Evolutionary conservation across 2,888 invertebrate species (phyloP).

Genomic region (Pterostichus madidus): DNA sequence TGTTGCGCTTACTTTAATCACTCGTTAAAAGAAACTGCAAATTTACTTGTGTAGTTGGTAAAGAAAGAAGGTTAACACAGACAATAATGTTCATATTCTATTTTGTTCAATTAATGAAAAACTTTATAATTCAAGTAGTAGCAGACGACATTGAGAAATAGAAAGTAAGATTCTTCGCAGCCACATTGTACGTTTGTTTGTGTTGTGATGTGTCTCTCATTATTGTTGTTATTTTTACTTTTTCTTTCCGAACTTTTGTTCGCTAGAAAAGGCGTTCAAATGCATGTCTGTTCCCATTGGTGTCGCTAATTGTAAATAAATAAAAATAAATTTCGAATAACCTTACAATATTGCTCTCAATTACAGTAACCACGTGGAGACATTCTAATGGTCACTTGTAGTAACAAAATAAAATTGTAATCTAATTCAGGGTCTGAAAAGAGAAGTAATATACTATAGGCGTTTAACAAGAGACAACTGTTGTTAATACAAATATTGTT

Average conservation of each 20-base stretch:
- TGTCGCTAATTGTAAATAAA: slow-evolving; percentile 26
- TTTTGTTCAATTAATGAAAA: slow-evolving; percentile 43
- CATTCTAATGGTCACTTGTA: no score
- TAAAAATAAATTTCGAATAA: slow-evolving; percentile 9
- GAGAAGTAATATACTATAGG: no score
- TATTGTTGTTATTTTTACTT: slow-evolving; percentile 56
- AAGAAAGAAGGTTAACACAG: not conserved
- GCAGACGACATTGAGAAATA: slow-evolving; percentile 57
- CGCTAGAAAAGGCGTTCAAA: slow-evolving; percentile 11
- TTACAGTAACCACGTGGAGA: no score
- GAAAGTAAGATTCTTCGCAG: slow-evolving; percentile 49
- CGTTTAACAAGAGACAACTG: no score
- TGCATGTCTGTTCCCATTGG: slow-evolving; percentile 13
- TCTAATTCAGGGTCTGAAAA: no score
- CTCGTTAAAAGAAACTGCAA: not conserved
- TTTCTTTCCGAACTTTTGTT: slow-evolving; percentile 44
- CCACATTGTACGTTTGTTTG: slow-evolving; percentile 22
- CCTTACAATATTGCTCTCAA: no score
- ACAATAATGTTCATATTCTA: slow-evolving; percentile 9
- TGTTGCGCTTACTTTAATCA: not conserved
- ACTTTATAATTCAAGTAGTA: slow-evolving; percentile 41
- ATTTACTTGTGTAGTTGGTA: no score
- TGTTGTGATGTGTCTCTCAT: slow-evolving; percentile 17
- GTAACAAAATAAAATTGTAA: no score
- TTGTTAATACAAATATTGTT: no score